Evolutionary conservation across 2,113 vertebrate species (phyloP), one percentile per base, ranked within the genome.

Genomic region (Dipodomys ordii): DNA sequence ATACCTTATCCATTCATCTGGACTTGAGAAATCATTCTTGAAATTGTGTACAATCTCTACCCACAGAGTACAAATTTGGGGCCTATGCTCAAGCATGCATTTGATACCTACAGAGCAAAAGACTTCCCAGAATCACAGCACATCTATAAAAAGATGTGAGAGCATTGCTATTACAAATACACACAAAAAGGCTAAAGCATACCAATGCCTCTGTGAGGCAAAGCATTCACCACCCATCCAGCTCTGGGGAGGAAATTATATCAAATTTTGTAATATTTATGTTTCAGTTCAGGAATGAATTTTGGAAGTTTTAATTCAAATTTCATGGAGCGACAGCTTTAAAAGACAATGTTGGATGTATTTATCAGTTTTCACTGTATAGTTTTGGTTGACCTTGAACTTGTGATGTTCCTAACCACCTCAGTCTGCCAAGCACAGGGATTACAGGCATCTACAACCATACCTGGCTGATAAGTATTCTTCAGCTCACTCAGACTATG

Each of bases 211-310:
- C 27, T 49, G 18, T 25, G 28, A 71, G 46, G 18, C 27, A 91
- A 90, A 46, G 44, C 6, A 62, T 32, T 87, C 71, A n/a, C 46
- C 28, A 76, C 18, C 35, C 53, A 77, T 57, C 20, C 2, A 49
- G 23, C 27, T 71, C 57, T 49, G 57, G 32, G 25, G 23, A 73
- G 86, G 35, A 88, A 91, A 91, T 72, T 23, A 73, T 0, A 65
- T 44, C 20, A 44, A 80, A 87, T 11, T 60, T 19, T 46, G 23
- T 25, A 68, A 9, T 62, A 67, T 76, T 53, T 78, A 53, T 82
- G 68, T 92, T 93, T 77, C 27, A 19, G 35, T 80, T 53, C 32
- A 35, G 46, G 39, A 81, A 86, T 39, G 72, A 28, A 92, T 64
- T 72, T 83, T 76, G 28, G 32, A 83, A 73, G 46, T 35, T 67